Percentiles rank a stretch among this genome's conserved stretches.
Conservation (phyloP, 1,140 invertebrate genomes). For the Drosophila truncata region DNA sequence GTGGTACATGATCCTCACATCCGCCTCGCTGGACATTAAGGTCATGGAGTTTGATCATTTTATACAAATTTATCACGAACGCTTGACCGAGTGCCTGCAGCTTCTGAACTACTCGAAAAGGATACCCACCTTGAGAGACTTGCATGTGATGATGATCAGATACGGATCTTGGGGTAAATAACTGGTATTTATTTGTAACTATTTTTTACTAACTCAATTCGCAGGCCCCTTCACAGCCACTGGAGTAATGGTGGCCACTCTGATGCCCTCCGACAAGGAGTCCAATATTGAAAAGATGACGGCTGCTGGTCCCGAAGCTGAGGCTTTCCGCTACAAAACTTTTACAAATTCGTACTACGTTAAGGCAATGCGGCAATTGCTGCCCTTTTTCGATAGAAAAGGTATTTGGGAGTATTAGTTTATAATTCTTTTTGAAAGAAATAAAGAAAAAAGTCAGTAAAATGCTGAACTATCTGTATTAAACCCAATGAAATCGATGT, state of each 20-base stretch:
- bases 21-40: constrained; percentile 57
- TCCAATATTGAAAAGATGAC: constrained; percentile 62
- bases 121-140: constrained; percentile 55
- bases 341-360: constrained; percentile 28
- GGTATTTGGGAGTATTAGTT: background rate
- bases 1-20: constrained; percentile 64
- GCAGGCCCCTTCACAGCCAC: constrained; percentile 43
- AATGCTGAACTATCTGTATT: background rate
- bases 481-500: background rate
- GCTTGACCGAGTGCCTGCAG: constrained; percentile 56
- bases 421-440: background rate
- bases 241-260: constrained; percentile 31
- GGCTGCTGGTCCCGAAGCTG: constrained; percentile 30
- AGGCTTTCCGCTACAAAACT: constrained; percentile 50
- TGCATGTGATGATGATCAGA: constrained; percentile 63
- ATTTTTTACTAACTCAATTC: background rate
- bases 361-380: constrained; percentile 4
- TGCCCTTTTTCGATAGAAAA: constrained; percentile 2
- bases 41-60: constrained; percentile 69
- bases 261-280: constrained; percentile 57
- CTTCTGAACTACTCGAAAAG: constrained; percentile 57
- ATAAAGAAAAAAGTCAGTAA: background rate
- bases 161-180: constrained; percentile 65
- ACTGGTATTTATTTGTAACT: background rate
- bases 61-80: constrained; percentile 67